Conservation (phyloP, 2,888 invertebrate species). For the Drosophila monieri region DNA sequence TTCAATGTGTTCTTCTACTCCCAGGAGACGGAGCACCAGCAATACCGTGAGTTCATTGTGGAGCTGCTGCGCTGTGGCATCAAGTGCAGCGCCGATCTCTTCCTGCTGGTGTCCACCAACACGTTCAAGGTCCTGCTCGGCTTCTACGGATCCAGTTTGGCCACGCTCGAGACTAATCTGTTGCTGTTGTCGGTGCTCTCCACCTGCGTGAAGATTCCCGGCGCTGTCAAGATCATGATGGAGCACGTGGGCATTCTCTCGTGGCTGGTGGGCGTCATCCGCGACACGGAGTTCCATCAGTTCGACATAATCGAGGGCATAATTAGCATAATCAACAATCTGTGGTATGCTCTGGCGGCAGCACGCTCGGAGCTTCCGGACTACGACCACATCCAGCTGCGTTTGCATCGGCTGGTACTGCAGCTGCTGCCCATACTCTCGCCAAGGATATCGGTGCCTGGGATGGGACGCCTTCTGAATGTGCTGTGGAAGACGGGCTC, state of each 20-base stretch:
- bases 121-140: slow-evolving; percentile 91
- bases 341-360: slow-evolving; percentile 82
- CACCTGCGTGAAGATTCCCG: slow-evolving; percentile 87
- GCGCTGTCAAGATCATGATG: slow-evolving; percentile 87
- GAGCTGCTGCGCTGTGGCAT: slow-evolving; percentile 91
- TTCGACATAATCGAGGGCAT: slow-evolving; percentile 83
- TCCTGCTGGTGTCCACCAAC: slow-evolving; percentile 89
- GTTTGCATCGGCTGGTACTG: slow-evolving; percentile 75
- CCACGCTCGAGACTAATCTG: slow-evolving; percentile 87
- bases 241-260: slow-evolving; percentile 89
- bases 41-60: slow-evolving; percentile 91
- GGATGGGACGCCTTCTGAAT: slow-evolving; percentile 79
- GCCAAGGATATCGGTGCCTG: slow-evolving; percentile 74
- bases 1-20: slow-evolving; percentile 93
- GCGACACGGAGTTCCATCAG: slow-evolving; percentile 81
- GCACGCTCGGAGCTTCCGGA: slow-evolving; percentile 73
- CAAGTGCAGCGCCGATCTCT: slow-evolving; percentile 89
- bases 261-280: slow-evolving; percentile 86
- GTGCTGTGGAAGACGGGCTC: slow-evolving; percentile 77
- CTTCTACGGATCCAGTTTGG: slow-evolving; percentile 87
- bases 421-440: slow-evolving; percentile 78
- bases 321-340: slow-evolving; percentile 81
- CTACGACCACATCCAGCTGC: slow-evolving; percentile 68
- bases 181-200: slow-evolving; percentile 88
- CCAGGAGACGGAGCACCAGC: slow-evolving; percentile 88